Conservation (phyloP, 2,113 vertebrate species). For the Bettongia penicillata region DNA sequence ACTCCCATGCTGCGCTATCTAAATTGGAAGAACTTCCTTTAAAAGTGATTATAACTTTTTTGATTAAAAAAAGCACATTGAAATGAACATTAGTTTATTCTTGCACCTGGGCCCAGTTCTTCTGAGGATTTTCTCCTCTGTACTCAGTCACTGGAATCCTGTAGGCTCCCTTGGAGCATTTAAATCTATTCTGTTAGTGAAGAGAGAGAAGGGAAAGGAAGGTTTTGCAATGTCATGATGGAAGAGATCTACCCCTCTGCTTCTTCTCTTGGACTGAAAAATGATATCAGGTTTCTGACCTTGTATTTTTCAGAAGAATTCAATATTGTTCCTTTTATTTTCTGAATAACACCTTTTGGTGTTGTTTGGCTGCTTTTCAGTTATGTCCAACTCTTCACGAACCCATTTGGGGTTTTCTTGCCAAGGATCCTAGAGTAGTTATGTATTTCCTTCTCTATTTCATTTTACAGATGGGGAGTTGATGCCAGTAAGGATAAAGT, state of each 20-base stretch:
- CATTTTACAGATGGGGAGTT: background rate
- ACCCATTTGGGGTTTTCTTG: background rate
- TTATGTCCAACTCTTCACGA: background rate
- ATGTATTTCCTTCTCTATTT: background rate
- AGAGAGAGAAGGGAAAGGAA: background rate
- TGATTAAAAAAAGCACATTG: constrained; percentile 46
- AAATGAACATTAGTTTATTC: constrained; percentile 38
- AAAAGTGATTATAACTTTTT: constrained; percentile 70
- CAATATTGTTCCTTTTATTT: background rate
- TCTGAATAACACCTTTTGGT: background rate
- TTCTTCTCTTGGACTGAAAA: constrained; percentile 13
- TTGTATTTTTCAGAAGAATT: constrained; percentile 1
- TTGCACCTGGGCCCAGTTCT: constrained; percentile 52
- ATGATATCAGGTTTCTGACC: background rate
- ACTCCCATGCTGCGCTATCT: constrained; percentile 16
- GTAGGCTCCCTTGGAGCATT: background rate
- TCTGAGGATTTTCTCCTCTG: background rate
- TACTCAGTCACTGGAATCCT: background rate
- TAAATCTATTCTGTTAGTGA: background rate
- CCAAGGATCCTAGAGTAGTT: background rate
- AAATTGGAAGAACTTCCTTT: constrained; percentile 62
- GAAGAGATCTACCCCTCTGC: background rate
- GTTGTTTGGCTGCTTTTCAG: background rate
- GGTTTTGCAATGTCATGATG: background rate
- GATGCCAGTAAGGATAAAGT: background rate